These are phyloP conservation scores for Siniperca undulata DNA, from an alignment of 2,797 vertebrate species.

Conservation along the genomic window DNA sequence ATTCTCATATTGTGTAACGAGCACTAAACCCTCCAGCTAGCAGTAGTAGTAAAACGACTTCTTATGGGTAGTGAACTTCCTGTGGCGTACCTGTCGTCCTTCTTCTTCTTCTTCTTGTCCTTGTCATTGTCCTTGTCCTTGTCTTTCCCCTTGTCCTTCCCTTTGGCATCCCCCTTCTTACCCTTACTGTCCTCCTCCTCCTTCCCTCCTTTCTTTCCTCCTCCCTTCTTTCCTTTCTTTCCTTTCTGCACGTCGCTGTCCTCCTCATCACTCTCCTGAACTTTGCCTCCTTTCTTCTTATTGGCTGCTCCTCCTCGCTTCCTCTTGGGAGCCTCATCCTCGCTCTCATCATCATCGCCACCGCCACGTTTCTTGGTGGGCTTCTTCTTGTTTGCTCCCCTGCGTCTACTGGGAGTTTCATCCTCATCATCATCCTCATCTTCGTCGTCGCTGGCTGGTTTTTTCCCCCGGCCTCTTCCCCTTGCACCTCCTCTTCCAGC, in stretches of 20 bases:
- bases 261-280: constrained; percentile 72
- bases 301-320: constrained; percentile 69
- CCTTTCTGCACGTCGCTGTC: constrained; percentile 74
- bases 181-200: constrained; percentile 73
- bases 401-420: constrained; percentile 72
- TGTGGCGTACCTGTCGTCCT: constrained; percentile 66
- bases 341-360: constrained; percentile 62
- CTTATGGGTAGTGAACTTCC: background rate
- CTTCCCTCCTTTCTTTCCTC: constrained; percentile 71
- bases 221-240: constrained; percentile 71
- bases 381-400: constrained; percentile 76
- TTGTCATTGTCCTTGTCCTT: constrained; percentile 69
- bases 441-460: constrained; percentile 79
- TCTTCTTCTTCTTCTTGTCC: constrained; percentile 75
- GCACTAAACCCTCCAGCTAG: too few relatives aligned
- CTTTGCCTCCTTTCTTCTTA: constrained; percentile 76
- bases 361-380: constrained; percentile 68
- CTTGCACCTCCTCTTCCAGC: constrained; percentile 73
- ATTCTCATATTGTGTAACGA: too few relatives aligned
- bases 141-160: constrained; percentile 75
- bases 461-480: constrained; percentile 72
- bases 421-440: constrained; percentile 73
- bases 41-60: background rate
- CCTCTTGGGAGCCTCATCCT: constrained; percentile 74
- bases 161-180: constrained; percentile 84